Evolutionary conservation across 1,140 invertebrate species (phyloP).

Genomic region (Cherax destructor): DNA sequence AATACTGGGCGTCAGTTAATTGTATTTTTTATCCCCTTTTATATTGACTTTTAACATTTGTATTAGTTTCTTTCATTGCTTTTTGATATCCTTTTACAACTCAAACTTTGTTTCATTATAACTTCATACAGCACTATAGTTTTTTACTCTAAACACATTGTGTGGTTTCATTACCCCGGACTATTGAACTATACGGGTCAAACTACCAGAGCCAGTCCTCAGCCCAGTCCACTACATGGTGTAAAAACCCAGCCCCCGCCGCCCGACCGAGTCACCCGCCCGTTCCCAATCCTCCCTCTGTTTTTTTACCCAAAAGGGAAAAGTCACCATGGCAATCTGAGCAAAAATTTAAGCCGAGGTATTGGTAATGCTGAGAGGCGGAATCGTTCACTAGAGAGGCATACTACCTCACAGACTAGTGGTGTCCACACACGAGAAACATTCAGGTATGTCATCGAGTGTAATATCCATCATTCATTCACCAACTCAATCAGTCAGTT

Average conservation of each 20-base stretch:
- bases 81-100: too few species aligned
- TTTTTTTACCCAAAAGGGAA: slow-evolving; percentile 56
- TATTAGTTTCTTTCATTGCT: too few species aligned
- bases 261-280: slow-evolving; percentile 12
- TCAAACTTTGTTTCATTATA: too few species aligned
- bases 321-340: slow-evolving; percentile 53
- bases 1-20: too few species aligned
- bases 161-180: background rate
- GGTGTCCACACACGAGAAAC: slow-evolving; percentile 24
- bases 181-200: slow-evolving; percentile 51
- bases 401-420: slow-evolving; percentile 25
- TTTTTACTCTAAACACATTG: background rate
- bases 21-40: too few species aligned
- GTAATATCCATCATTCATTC: background rate
- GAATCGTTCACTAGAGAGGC: slow-evolving; percentile 58
- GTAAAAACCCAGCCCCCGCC: slow-evolving; percentile 45
- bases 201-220: slow-evolving; percentile 44
- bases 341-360: slow-evolving; percentile 15
- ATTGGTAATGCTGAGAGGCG: slow-evolving; percentile 27
- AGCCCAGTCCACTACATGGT: slow-evolving; percentile 7
- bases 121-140: background rate
- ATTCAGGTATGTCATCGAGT: slow-evolving; percentile 35
- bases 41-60: too few species aligned
- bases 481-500: too few species aligned
- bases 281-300: slow-evolving; percentile 20